Evolutionary conservation across 2,888 invertebrate genomes (phyloP).

Genomic region (Chironomus tentans): DNA sequence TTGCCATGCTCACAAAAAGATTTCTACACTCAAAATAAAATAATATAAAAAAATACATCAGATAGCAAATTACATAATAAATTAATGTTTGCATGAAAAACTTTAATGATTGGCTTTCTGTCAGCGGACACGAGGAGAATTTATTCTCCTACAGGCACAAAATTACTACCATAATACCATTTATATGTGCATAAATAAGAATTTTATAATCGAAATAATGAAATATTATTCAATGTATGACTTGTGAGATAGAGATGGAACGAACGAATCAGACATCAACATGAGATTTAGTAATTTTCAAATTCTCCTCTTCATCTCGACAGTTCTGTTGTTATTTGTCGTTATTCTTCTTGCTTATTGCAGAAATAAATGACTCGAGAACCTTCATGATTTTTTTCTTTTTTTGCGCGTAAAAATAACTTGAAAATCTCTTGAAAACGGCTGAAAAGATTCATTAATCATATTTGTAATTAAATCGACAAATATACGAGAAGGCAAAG

Average conservation of each 20-base stretch:
- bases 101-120: conserved; percentile 16
- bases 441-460: conserved; percentile 13
- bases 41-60: not conserved
- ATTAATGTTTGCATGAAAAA: conserved; percentile 18
- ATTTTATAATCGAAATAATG: not conserved
- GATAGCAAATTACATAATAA: conserved; percentile 11
- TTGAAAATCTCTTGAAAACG: not conserved
- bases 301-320: not conserved
- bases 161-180: not conserved
- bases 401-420: not conserved
- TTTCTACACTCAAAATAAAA: too few species aligned
- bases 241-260: not conserved
- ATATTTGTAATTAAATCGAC: conserved; percentile 15
- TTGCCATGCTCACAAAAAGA: not conserved
- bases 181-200: not conserved
- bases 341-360: not conserved
- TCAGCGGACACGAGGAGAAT: conserved; percentile 12
- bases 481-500: not conserved
- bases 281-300: not conserved
- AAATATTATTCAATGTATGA: not conserved
- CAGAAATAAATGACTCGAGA: too few species aligned
- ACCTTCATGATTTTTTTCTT: too few species aligned
- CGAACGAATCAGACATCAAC: not conserved
- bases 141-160: not conserved
- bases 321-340: too few species aligned